phyloP scores from a whole-genome alignment of 2,113 vertebrate genomes.

The Hemiscyllium ocellatum region DNA sequence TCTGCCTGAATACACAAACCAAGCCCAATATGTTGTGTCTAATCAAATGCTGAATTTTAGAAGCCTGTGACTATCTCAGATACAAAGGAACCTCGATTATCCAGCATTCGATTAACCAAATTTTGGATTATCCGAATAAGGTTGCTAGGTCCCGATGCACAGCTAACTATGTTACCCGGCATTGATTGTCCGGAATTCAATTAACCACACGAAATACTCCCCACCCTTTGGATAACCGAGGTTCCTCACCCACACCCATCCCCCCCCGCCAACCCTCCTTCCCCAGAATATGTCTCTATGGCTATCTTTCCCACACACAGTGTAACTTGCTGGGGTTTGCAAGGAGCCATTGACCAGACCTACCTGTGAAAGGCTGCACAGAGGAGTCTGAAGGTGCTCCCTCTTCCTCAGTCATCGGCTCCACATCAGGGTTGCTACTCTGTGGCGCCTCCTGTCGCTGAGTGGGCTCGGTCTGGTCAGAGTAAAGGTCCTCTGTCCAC shows the following conservation, averaged over 20 bases:
- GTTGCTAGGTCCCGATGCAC: too few species aligned
- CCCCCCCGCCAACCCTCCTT: background rate
- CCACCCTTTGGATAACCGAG: too few species aligned
- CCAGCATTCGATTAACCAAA: too few species aligned
- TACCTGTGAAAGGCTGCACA: background rate
- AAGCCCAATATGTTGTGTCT: too few species aligned
- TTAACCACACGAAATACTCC: too few species aligned
- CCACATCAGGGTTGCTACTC: background rate
- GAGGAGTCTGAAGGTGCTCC: background rate
- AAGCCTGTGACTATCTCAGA: too few species aligned
- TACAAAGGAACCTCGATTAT: too few species aligned
- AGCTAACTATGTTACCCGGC: too few species aligned
- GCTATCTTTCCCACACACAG: background rate
- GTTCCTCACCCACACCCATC: background rate
- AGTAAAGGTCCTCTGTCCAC: accelerated
- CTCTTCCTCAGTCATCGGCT: background rate
- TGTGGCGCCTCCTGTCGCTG: accelerated
- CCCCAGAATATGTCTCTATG: background rate
- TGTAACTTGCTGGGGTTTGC: background rate
- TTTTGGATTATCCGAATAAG: too few species aligned
- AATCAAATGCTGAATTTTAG: too few species aligned
- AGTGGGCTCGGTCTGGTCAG: background rate
- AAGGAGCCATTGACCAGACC: background rate
- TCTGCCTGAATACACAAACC: too few species aligned
- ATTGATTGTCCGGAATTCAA: too few species aligned